These are phyloP conservation scores for Brachypterus glaber DNA, from an alignment of 2,888 invertebrate genomes.

Conservation along the genomic window DNA sequence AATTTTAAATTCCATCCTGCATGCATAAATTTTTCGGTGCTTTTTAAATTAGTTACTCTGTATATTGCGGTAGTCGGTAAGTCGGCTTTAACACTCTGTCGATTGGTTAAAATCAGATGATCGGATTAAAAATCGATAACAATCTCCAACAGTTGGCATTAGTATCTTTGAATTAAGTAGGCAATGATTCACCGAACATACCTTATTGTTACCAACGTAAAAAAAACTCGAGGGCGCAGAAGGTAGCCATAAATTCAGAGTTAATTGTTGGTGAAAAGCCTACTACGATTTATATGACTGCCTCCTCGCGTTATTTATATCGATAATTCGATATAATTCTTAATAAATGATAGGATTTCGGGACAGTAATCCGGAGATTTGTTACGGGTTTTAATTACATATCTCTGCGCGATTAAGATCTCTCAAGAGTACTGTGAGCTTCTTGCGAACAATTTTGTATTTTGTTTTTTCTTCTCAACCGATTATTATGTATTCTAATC, in stretches of 20 bases:
- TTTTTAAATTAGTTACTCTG: no score
- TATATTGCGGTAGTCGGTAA: no score
- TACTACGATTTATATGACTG: conserved; percentile 34
- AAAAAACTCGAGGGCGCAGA: conserved; percentile 32
- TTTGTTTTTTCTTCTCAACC: neutral
- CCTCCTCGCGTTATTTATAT: conserved; percentile 34
- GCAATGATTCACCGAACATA: no score
- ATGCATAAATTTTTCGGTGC: no score
- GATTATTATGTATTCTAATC: neutral
- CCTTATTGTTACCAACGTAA: no score
- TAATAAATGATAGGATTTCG: conserved; percentile 37
- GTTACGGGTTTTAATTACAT: conserved; percentile 37
- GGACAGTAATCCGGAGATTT: conserved; percentile 37
- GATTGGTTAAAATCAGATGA: no score
- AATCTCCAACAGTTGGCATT: no score
- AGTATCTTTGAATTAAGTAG: no score
- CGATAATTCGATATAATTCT: conserved; percentile 35
- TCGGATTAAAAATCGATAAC: no score
- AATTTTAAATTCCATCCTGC: no score
- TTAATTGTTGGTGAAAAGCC: conserved; percentile 41
- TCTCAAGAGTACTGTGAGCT: conserved; percentile 14
- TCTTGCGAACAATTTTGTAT: neutral
- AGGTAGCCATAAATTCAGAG: conserved; percentile 34
- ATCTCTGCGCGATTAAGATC: conserved; percentile 33
- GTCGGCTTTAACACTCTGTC: no score